Conservation (phyloP, 2,888 invertebrate species). For the Tetranychus truncatus region DNA sequence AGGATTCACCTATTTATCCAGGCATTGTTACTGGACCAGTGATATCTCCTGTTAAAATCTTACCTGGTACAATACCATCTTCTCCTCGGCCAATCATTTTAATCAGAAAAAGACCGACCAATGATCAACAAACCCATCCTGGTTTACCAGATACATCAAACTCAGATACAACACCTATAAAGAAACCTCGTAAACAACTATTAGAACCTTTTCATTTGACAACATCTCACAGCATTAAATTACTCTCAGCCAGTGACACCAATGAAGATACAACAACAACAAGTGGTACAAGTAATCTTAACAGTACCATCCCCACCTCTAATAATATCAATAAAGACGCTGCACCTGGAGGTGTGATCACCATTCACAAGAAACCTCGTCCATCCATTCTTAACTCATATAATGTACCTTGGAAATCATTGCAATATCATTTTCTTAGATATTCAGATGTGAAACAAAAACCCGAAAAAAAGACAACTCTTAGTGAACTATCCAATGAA, state of each 20-base stretch:
- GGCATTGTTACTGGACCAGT: slow-evolving; percentile 6
- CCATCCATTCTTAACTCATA: slow-evolving; percentile 41
- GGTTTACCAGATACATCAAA: slow-evolving; percentile 8
- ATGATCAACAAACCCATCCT: too few relatives aligned
- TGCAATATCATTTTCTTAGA: slow-evolving; percentile 52
- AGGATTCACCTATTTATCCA: not conserved
- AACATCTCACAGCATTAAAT: slow-evolving; percentile 16
- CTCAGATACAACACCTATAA: slow-evolving; percentile 47
- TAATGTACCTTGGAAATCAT: slow-evolving; percentile 49
- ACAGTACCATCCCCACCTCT: not conserved
- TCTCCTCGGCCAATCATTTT: slow-evolving; percentile 21
- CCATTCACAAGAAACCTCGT: slow-evolving; percentile 24
- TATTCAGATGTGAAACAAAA: slow-evolving; percentile 67
- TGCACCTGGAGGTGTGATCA: slow-evolving; percentile 5
- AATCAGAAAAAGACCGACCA: slow-evolving; percentile 14
- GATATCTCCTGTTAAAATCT: slow-evolving; percentile 9
- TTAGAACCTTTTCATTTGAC: slow-evolving; percentile 43
- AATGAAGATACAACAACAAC: not conserved
- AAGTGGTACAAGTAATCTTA: not conserved
- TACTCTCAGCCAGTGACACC: not conserved
- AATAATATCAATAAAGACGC: slow-evolving; percentile 4
- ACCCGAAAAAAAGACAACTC: slow-evolving; percentile 64
- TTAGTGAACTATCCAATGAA: slow-evolving; percentile 74
- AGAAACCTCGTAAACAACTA: slow-evolving; percentile 75
- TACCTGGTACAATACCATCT: slow-evolving; percentile 12